A percentile compares a stretch with the other conserved stretches of the same genome.
These are phyloP conservation scores for Anthoscopus minutus DNA, from an alignment of 2,113 vertebrate genomes.

Conservation along the genomic window DNA sequence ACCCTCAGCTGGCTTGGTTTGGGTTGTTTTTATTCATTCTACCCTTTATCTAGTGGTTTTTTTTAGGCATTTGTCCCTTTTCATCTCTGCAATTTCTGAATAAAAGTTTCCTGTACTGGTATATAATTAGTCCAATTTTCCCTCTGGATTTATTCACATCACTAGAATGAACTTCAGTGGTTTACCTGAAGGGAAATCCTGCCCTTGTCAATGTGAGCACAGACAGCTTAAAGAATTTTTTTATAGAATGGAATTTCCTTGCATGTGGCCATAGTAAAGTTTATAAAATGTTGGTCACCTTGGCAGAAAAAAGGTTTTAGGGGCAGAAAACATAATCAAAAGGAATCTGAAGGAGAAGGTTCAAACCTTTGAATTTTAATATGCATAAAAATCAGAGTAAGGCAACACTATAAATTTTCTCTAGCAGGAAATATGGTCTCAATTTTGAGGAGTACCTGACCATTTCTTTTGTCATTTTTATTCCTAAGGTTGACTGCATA, in stretches of 20 bases:
- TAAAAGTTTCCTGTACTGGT: background rate
- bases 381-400: background rate
- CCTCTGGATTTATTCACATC: background rate
- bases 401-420: background rate
- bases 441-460: background rate
- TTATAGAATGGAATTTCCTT: background rate
- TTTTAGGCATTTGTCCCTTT: background rate
- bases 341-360: background rate
- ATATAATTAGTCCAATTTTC: background rate
- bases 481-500: background rate
- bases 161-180: background rate
- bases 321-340: background rate
- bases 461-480: background rate
- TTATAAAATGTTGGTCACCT: background rate
- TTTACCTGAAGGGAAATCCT: conserved; percentile 28
- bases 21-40: background rate
- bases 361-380: background rate
- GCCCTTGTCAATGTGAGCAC: background rate
- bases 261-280: background rate
- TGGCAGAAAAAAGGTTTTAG: background rate
- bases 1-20: background rate
- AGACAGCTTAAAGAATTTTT: background rate
- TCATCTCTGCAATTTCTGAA: background rate
- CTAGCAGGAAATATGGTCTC: background rate
- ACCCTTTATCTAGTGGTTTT: background rate